Base-by-base conservation (phyloP, 2,888 invertebrate genomes). In the Gymnosoma rotundatum region DNA sequence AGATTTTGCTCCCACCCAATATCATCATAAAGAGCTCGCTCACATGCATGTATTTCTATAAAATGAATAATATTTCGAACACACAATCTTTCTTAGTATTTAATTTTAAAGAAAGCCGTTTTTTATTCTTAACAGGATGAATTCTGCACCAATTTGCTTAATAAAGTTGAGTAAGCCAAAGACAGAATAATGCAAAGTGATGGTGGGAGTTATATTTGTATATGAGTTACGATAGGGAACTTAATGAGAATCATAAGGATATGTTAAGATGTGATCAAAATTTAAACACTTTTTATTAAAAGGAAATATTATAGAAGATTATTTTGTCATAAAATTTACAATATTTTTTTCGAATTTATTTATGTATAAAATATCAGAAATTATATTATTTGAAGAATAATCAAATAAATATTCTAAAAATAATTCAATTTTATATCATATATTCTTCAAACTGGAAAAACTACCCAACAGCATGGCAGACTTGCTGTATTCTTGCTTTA, bases 261-360 rank as follows among this genome's bases (percentile, higher is more conserved):
- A 48, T 48, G 60, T 58, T 70, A 60, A 21, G 9, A 83, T 83
- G 83, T 80, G 80, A 76, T 76, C 76, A 75, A 79, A 79, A 83
- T 83, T 66, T 70, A 70, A 75, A 75, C 42, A 76, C 10, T 60
- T 74, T 78, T 69, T 42, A 73, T 67, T 45, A 36, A 45, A 12
- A 61, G 38, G 38, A 67, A n/a, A 66, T 73, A 60, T 60, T 45
- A 54, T 54, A 42, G 12, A 42, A 42, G n/a, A n/a, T n/a, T 42
- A 42, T 42, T 42, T 42, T 42, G 12, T 42, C 12, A 42, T 42
- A 42, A 42, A 42, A 8, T 42, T 42, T 42, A 42, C 42, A 42
- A 10, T 12, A 42, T 8, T 6, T 12, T 38, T 42, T 10, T 8
- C 25, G 5, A 32, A 32, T 32, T 32, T 5, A 32, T 32, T 32